phyloP scores from a whole-genome alignment of 30 jellyfish, hydroid and myxozoan genomes.

The Turritopsis dohrnii region DNA sequence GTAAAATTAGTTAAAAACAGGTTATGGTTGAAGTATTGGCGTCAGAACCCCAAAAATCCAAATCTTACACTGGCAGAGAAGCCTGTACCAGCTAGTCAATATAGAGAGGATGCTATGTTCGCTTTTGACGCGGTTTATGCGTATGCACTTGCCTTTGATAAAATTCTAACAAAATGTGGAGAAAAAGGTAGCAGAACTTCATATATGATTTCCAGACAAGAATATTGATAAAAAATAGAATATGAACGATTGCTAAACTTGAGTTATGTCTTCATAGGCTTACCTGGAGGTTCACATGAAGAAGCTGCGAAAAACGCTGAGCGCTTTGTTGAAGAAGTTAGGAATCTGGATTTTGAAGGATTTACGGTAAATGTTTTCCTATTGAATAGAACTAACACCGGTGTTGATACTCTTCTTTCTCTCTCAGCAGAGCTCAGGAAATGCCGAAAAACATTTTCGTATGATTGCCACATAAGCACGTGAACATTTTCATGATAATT shows the following conservation, averaged over 20 bases:
- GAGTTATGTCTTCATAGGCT: neutral
- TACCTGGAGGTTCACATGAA: neutral
- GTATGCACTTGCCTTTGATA: neutral
- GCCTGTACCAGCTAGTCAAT: neutral
- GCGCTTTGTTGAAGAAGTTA: neutral
- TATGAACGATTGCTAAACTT: too few relatives aligned
- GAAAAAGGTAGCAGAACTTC: neutral
- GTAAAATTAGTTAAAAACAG: neutral
- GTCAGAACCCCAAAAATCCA: neutral
- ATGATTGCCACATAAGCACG: too few relatives aligned
- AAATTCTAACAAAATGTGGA: neutral
- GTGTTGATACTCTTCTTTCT: too few relatives aligned
- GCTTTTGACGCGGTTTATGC: neutral
- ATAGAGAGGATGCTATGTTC: neutral
- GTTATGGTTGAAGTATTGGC: neutral
- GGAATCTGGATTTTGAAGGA: neutral
- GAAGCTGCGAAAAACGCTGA: neutral
- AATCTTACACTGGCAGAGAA: neutral
- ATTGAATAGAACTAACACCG: too few relatives aligned
- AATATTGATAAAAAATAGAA: too few relatives aligned
- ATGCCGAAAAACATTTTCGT: too few relatives aligned
- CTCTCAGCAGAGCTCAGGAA: too few relatives aligned
- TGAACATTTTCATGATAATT: too few relatives aligned
- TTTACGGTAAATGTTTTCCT: neutral
- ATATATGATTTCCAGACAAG: neutral